Evolutionary conservation across 2,888 invertebrate genomes (phyloP).

Genomic region (Pristionchus entomophagus): DNA sequence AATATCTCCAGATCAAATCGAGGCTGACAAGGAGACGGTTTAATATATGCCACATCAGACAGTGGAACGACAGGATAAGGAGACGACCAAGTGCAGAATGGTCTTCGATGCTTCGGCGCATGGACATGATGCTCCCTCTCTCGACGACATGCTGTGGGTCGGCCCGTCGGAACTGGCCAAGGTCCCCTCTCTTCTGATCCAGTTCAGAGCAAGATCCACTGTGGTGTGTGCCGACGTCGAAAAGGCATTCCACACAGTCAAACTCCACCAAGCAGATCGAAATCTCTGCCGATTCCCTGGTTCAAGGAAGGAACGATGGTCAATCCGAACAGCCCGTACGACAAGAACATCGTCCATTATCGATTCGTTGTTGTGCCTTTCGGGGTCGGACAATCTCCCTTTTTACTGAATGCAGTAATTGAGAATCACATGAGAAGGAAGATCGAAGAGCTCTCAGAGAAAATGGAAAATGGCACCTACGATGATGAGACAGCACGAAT

Average conservation of each 20-base stretch:
- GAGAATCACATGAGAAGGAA: background rate
- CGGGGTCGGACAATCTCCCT: background rate
- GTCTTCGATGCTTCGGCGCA: background rate
- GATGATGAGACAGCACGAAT: no score
- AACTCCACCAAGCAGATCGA: background rate
- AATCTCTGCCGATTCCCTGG: background rate
- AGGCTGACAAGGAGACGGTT: background rate
- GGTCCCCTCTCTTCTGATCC: background rate
- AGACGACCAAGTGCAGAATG: background rate
- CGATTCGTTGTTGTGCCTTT: background rate
- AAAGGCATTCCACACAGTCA: no score
- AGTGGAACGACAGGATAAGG: background rate
- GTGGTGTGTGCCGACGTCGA: no score
- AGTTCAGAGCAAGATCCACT: background rate
- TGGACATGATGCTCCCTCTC: background rate
- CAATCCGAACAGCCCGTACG: background rate
- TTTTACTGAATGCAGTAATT: background rate
- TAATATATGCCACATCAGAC: background rate
- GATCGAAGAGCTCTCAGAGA: no score
- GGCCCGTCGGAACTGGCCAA: background rate
- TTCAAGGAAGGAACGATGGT: background rate
- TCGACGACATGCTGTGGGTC: background rate
- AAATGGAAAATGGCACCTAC: no score
- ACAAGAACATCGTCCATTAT: background rate
- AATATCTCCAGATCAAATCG: background rate